Percentiles rank a stretch among this genome's conserved stretches.
Conservation (phyloP, 2,113 vertebrate species). For the Alligator mississippiensis region DNA sequence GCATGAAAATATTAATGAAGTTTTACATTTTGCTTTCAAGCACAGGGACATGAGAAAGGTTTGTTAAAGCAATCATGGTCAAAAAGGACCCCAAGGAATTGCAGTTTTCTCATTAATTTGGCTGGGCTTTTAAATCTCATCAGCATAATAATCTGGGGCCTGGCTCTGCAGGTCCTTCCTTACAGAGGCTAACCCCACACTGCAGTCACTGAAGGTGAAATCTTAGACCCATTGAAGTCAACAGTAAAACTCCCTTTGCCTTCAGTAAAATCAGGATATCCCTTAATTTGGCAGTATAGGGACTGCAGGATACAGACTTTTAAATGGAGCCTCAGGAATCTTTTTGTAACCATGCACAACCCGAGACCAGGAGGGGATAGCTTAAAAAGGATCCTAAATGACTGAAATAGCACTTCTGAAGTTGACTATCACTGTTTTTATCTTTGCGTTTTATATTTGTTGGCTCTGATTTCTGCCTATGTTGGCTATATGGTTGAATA, state of each 20-base stretch:
- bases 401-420: rapidly evolving
- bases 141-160: not conserved
- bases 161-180: not conserved
- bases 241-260: not conserved
- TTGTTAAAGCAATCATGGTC: rapidly evolving
- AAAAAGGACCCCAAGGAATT: rapidly evolving
- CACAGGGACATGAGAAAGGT: no score
- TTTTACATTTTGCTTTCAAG: not conserved
- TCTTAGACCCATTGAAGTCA: not conserved
- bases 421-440: rapidly evolving
- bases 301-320: not conserved
- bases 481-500: rapidly evolving
- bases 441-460: not conserved
- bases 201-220: not conserved
- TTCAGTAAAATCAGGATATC: not conserved
- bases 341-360: not conserved
- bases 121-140: not conserved
- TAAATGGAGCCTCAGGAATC: not conserved
- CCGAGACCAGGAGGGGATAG: not conserved
- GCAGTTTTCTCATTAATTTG: not conserved
- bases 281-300: not conserved
- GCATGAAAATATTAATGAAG: not conserved
- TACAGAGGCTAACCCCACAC: not conserved
- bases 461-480: rapidly evolving
- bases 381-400: not conserved